These are phyloP conservation scores for Clistopyga incitator DNA, from an alignment of 2,888 invertebrate species.

Conservation along the genomic window DNA sequence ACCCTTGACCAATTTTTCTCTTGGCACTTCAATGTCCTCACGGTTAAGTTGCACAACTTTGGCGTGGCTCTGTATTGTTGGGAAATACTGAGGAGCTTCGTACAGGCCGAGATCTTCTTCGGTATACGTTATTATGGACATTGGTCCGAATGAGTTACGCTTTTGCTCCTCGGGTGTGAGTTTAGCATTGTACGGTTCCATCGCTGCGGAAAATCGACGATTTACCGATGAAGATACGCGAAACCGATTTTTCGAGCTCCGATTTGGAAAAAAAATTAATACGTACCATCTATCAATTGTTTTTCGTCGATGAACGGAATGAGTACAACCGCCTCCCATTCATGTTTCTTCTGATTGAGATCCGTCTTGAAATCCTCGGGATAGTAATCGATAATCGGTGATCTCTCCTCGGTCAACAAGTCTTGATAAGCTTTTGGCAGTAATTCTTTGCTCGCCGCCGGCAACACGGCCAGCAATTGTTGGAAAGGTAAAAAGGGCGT, in stretches of 20 bases:
- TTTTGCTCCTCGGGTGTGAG: conserved; percentile 89
- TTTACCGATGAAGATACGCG: background rate
- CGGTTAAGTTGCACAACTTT: conserved; percentile 85
- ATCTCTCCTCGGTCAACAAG: conserved; percentile 91
- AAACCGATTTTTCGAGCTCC: background rate
- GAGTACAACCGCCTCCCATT: conserved; percentile 98
- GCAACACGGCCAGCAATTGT: conserved; percentile 94
- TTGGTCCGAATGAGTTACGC: conserved; percentile 94
- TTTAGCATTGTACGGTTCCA: conserved; percentile 88
- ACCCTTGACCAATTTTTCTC: conserved; percentile 88
- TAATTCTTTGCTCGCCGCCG: conserved; percentile 92
- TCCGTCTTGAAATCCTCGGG: conserved; percentile 96
- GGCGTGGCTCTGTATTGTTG: conserved; percentile 86
- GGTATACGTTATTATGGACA: conserved; percentile 91
- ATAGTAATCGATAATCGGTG: conserved; percentile 95
- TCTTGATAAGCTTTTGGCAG: conserved; percentile 92
- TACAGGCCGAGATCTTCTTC: conserved; percentile 87
- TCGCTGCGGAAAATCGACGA: conserved; percentile 85
- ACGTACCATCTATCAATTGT: conserved; percentile 76
- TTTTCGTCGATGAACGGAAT: conserved; percentile 97
- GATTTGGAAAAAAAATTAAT: too few relatives aligned
- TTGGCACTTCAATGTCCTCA: conserved; percentile 87
- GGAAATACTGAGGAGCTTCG: conserved; percentile 88
- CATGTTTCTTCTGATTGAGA: conserved; percentile 97
- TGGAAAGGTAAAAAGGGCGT: conserved; percentile 97